Conservation (phyloP, 2,113 vertebrate species). For the Lanius collurio region DNA sequence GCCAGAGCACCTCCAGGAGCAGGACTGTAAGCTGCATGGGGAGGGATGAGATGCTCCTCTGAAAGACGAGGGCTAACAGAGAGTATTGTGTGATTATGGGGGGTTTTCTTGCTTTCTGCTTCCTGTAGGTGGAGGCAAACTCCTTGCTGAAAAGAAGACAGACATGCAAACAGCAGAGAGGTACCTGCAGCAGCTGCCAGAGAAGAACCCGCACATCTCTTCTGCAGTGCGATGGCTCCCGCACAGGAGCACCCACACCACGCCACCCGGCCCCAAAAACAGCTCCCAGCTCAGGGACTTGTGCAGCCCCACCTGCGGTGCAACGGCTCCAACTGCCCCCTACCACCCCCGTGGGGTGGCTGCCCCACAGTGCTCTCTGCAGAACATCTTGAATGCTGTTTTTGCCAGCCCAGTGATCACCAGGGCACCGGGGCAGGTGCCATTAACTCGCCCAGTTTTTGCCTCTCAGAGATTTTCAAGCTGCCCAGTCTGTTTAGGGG, state of each 20-base stretch:
- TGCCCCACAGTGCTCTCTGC: accelerated
- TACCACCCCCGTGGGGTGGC: accelerated
- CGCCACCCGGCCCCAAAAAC: background rate
- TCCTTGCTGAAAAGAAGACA: constrained; percentile 58
- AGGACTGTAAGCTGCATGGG: accelerated
- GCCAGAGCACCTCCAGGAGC: background rate
- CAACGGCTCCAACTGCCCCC: background rate
- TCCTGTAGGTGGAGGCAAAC: constrained; percentile 82
- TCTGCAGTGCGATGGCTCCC: background rate
- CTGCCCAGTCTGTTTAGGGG: accelerated
- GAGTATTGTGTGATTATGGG: background rate
- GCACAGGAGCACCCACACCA: background rate
- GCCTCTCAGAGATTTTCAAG: background rate
- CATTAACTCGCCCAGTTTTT: accelerated
- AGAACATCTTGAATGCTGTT: background rate
- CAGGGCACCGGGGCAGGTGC: accelerated
- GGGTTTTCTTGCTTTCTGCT: constrained; percentile 23
- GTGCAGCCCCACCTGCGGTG: accelerated
- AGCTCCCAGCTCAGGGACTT: accelerated
- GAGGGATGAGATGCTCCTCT: background rate
- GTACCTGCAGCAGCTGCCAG: background rate
- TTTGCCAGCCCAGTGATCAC: background rate
- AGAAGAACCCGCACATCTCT: background rate
- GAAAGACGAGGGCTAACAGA: background rate
- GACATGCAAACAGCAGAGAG: background rate